Evolutionary conservation across 2,888 invertebrate species (phyloP), one percentile per base, ranked within the genome.

Genomic region (Sturmia bella): DNA sequence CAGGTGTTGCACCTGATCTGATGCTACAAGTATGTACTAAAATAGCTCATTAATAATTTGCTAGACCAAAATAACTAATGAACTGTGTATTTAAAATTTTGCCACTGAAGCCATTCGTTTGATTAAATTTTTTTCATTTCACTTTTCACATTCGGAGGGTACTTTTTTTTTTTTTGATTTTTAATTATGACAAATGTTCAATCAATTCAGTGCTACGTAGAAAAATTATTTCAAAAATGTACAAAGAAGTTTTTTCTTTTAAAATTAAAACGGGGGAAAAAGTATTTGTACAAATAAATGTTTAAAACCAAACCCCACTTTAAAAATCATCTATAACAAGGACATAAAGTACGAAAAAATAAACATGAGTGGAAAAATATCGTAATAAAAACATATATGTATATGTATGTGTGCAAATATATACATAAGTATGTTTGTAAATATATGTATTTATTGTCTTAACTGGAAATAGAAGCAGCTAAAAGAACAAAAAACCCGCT

Each of bases 241-340:
- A 50, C 41, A 70, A 54, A 43, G 19, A 32, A 63, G 43, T 54
- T 12, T 63, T 73, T 32, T 21, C 15, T 63, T 73, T 32, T 21
- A 56, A 43, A 59, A 70, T 48, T 70, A 61, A 72, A 41, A n/a
- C 24, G 50, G 39, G 50, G 57, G 52, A n/a, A 61, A 72, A n/a
- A 7, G 48, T 59, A 59, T 59, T 59, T 9, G 37, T 63, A 21
- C 63, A 54, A 63, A 66, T 57, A 64, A 45, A 48, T 57, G 48
- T 39, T 27, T 57, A 63, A 43, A 21, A 19, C 52, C 27, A 61
- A 27, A 17, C 43, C 39, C 21, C 32, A 15, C 17, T 52, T 57
- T 24, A 61, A n/a, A 61, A n/a, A 50, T 72, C 48, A 32, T 12
- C 64, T 15, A 45, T 7, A 48, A 74, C 56, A 66, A 74, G 15